These are phyloP conservation scores for Entelurus aequoreus DNA, from an alignment of 2,113 vertebrate genomes.

Conservation along the genomic window DNA sequence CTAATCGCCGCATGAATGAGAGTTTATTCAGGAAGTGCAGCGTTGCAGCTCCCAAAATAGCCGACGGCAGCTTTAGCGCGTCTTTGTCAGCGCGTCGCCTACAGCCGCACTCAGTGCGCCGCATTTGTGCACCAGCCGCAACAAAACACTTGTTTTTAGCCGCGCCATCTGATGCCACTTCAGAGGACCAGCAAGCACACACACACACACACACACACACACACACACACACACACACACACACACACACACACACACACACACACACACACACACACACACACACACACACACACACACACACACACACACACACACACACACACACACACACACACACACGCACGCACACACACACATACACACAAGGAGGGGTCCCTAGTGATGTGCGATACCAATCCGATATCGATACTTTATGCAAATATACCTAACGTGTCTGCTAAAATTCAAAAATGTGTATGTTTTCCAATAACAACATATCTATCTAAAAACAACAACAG, in stretches of 20 bases:
- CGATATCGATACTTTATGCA: too few relatives aligned
- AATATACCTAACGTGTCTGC: too few relatives aligned
- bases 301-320: constrained; percentile 6
- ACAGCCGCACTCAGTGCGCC: constrained; percentile 37
- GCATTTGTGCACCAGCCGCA: constrained; percentile 41
- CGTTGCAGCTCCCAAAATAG: constrained; percentile 58
- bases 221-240: constrained; percentile 18
- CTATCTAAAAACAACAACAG: too few relatives aligned
- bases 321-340: constrained; percentile 9
- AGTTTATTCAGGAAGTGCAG: constrained; percentile 47
- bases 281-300: constrained; percentile 32
- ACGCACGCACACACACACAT: constrained; percentile 19
- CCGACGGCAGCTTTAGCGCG: constrained; percentile 52
- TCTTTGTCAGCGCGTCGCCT: constrained; percentile 50
- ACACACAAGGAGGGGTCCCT: constrained; percentile 24
- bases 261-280: constrained; percentile 14
- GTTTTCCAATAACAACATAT: too few relatives aligned
- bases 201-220: constrained; percentile 20
- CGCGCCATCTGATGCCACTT: constrained; percentile 61
- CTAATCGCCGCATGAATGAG: constrained; percentile 63
- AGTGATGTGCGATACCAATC: too few relatives aligned
- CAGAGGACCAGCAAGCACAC: constrained; percentile 48
- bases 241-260: constrained; percentile 1
- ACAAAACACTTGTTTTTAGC: constrained; percentile 62
- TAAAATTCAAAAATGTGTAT: too few relatives aligned